Percentiles rank a stretch among this genome's conserved stretches.
Evolutionary conservation across 2,888 invertebrate genomes (phyloP).

Genomic region (Adineta ricciae): DNA sequence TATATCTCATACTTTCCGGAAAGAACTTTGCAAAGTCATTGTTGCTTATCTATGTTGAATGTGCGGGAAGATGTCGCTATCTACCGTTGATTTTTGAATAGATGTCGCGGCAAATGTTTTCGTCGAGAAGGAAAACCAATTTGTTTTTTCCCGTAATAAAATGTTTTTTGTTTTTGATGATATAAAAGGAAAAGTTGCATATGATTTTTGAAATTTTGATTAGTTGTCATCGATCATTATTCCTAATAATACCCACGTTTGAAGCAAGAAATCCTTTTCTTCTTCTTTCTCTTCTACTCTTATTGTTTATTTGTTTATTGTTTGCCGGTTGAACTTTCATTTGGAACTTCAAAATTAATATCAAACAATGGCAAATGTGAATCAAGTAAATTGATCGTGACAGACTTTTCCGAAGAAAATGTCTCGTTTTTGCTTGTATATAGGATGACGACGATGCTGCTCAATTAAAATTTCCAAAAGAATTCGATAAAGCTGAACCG

Average conservation of each 20-base stretch:
- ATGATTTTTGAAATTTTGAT: background rate
- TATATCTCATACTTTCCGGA: no score
- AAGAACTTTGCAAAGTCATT: no score
- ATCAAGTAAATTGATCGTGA: background rate
- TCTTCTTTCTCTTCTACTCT: background rate
- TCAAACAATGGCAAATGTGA: background rate
- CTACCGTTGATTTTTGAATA: background rate
- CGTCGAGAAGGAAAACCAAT: background rate
- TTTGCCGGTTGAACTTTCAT: background rate
- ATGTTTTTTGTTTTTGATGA: background rate
- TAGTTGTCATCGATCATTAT: background rate
- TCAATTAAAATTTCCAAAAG: constrained; percentile 92
- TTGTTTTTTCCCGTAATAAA: background rate
- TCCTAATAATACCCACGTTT: background rate
- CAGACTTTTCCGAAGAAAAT: background rate
- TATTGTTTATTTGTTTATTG: constrained; percentile 8
- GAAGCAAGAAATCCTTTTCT: background rate
- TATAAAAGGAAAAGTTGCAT: background rate
- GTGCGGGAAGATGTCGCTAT: background rate
- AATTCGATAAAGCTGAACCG: constrained; percentile 96
- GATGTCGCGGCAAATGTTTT: background rate
- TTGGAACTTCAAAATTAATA: background rate
- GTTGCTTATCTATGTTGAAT: no score
- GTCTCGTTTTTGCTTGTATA: no score
- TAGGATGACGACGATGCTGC: constrained; percentile 88